These are phyloP conservation scores for Lepidurus apus DNA, from an alignment of 1,140 invertebrate species.

Conservation along the genomic window DNA sequence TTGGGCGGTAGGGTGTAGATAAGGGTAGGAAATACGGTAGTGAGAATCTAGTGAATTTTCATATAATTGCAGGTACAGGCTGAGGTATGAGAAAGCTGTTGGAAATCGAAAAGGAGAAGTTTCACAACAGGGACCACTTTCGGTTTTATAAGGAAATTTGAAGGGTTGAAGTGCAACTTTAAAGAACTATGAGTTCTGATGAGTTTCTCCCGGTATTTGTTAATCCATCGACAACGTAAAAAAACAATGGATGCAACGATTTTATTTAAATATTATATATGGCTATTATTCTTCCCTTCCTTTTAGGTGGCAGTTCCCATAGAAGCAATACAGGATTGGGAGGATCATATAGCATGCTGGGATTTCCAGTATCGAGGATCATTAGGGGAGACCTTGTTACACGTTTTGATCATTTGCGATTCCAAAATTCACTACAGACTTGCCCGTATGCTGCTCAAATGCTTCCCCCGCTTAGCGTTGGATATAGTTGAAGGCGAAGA, in stretches of 20 bases:
- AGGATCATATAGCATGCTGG: slow-evolving; percentile 90
- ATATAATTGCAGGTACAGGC: too few species aligned
- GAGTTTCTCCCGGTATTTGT: too few species aligned
- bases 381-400: slow-evolving; percentile 87
- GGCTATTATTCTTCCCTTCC: neutral
- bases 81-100: too few species aligned
- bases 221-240: neutral
- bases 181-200: too few species aligned
- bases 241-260: neutral
- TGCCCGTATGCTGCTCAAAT: slow-evolving; percentile 79
- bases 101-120: too few species aligned
- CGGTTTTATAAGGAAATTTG: too few species aligned
- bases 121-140: too few species aligned
- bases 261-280: slow-evolving; percentile 6
- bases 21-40: too few species aligned
- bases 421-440: slow-evolving; percentile 77
- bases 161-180: too few species aligned
- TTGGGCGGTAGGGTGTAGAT: too few species aligned
- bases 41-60: too few species aligned
- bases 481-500: slow-evolving; percentile 97
- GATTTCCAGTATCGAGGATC: slow-evolving; percentile 93
- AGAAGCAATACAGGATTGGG: slow-evolving; percentile 76
- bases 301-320: slow-evolving; percentile 68
- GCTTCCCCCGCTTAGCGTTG: slow-evolving; percentile 82
- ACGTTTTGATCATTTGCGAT: slow-evolving; percentile 91